These are phyloP conservation scores for Aptenodytes forsteri DNA, from an alignment of 2,113 vertebrate species.

Conservation along the genomic window DNA sequence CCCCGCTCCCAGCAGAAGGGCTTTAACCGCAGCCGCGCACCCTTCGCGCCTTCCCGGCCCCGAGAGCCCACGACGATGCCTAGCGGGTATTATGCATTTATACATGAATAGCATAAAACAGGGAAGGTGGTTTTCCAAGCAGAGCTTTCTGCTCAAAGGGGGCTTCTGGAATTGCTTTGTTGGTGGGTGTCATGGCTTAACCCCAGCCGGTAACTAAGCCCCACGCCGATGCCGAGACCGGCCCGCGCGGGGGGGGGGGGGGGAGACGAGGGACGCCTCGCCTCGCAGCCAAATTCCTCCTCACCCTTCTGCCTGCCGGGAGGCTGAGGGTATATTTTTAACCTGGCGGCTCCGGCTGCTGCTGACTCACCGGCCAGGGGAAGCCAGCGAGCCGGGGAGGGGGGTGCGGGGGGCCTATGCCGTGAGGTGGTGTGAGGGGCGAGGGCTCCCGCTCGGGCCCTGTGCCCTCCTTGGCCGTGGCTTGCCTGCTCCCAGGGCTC, in stretches of 20 bases:
- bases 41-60: neutral
- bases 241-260: too few relatives aligned
- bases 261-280: too few relatives aligned
- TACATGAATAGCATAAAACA: neutral
- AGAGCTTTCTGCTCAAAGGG: neutral
- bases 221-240: too few relatives aligned
- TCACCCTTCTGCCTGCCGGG: too few relatives aligned
- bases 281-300: too few relatives aligned
- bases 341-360: too few relatives aligned
- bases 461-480: rapidly evolving
- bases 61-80: neutral
- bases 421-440: rapidly evolving
- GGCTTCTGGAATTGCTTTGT: neutral
- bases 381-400: too few relatives aligned
- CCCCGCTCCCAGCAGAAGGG: neutral
- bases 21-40: neutral
- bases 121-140: neutral
- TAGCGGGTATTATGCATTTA: neutral
- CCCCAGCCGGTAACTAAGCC: too few relatives aligned
- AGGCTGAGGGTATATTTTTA: too few relatives aligned
- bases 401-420: rapidly evolving
- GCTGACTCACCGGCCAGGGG: too few relatives aligned
- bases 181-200: neutral
- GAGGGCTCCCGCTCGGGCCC: rapidly evolving
- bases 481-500: rapidly evolving